A percentile compares a stretch with the other conserved stretches of the same genome.
Evolutionary conservation across 2,888 invertebrate species (phyloP).

Genomic region (Proisotoma minuta): DNA sequence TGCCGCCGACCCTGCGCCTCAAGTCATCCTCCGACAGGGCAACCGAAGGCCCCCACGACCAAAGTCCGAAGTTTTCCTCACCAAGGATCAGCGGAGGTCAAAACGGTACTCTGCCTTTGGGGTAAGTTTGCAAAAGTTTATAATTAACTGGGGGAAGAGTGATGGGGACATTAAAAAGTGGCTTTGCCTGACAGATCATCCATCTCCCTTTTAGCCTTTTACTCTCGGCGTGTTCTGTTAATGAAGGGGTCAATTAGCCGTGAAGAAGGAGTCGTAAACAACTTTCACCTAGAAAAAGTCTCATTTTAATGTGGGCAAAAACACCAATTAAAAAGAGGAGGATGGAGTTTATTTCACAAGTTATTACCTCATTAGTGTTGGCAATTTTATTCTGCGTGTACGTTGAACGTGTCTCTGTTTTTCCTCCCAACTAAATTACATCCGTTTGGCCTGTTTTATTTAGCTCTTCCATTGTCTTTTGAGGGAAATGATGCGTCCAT

Average conservation of each 20-base stretch:
- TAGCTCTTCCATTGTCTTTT: no score
- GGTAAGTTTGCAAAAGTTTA: conserved; percentile 59
- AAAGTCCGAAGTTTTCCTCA: conserved; percentile 90
- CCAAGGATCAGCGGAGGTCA: conserved; percentile 69
- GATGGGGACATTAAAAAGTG: conserved; percentile 11
- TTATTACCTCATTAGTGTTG: no score
- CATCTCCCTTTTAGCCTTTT: conserved; percentile 28
- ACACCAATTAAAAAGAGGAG: no score
- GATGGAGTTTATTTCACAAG: no score
- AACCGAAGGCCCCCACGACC: conserved; percentile 91
- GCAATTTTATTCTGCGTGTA: no score
- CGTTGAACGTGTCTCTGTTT: no score
- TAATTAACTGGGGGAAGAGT: conserved; percentile 5
- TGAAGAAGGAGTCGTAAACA: conserved; percentile 38
- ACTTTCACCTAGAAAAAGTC: no score
- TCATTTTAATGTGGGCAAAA: no score
- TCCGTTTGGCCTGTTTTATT: no score
- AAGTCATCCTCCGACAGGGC: conserved; percentile 82
- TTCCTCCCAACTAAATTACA: no score
- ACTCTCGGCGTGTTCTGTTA: conserved; percentile 11
- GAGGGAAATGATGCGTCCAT: no score
- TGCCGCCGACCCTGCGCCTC: conserved; percentile 84
- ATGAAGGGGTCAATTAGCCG: conserved; percentile 45
- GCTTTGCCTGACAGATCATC: conserved; percentile 40
- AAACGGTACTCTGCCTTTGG: conserved; percentile 96